These are phyloP conservation scores for Nipponacmea schrenckii DNA, from an alignment of 2,888 invertebrate species.

Conservation along the genomic window DNA sequence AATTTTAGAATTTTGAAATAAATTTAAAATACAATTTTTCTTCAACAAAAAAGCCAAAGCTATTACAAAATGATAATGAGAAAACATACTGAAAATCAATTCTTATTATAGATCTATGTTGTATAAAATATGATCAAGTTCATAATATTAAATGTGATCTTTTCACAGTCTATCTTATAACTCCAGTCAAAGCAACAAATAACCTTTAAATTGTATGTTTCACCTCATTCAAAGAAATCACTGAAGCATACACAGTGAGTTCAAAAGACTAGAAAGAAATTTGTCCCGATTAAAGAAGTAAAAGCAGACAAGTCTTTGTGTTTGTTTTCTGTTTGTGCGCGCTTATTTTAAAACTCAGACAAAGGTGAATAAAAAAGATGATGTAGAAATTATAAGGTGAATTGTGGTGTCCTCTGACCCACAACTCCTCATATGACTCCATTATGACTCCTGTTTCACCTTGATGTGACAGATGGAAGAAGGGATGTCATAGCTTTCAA, in stretches of 20 bases:
- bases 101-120: too few species aligned
- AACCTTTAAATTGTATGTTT: background rate
- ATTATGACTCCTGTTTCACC: constrained; percentile 7
- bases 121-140: too few species aligned
- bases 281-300: constrained; percentile 4
- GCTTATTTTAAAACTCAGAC: constrained; percentile 8
- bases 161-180: too few species aligned
- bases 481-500: constrained; percentile 9
- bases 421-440: background rate
- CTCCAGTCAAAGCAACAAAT: too few species aligned
- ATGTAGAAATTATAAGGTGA: constrained; percentile 7
- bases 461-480: constrained; percentile 6
- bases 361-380: constrained; percentile 2
- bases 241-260: background rate
- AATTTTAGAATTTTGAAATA: too few species aligned
- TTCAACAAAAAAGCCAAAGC: too few species aligned
- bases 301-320: constrained; percentile 8
- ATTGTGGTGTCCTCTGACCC: constrained; percentile 6
- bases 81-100: too few species aligned
- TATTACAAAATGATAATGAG: too few species aligned
- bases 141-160: too few species aligned
- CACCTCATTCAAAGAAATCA: background rate
- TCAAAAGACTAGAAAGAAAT: background rate
- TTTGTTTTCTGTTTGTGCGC: constrained; percentile 2
- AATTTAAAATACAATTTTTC: too few species aligned